Evolutionary conservation across 92 coral and sea anemone species (phyloP), one percentile per base, ranked within the genome.

Genomic region (Siderastrea siderea): DNA sequence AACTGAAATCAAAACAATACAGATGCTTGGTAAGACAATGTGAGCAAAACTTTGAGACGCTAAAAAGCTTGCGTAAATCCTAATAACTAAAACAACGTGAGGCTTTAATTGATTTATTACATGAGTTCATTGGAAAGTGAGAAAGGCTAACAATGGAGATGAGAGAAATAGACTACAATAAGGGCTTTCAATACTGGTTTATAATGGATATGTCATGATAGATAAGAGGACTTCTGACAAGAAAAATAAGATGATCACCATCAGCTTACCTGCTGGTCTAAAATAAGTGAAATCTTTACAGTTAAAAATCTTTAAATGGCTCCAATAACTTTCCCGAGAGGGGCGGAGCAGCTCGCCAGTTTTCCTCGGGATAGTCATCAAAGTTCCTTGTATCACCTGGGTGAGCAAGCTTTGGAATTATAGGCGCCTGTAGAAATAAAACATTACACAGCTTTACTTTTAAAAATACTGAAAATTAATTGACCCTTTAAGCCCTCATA

Each of bases 291-390:
- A 67, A 79, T 57, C 74, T 67, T 54, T 19, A 45, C n/a, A 61
- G 87, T 93, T 93, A 97, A 89, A 97, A 97, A 70, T 94, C 99
- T 90, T 97, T 96, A 78, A 97, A 97, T 13, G 99, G 98, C 81
- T 97, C 99, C 63, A 97, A 81, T 77, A 91, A 93, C 62, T 96
- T 97, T 57, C 92, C 95, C 61, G 82, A 67, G 7, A 97, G 95
- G 13, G 99, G 96, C 8, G 96, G 96, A 8, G 96, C 99, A 79
- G 92, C 68, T 89, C 90, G 94, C 99, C 99, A 97, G 90, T 97
- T 96, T 64, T 97, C 99, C 54, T 97, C 99, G 38, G 99, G 99
- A 50, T 97, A 97, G 51, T 97, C 99, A 79, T 97, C 99, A 84
- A 97, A 97, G 82, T 97, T 97, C 68, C 96, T 93, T 52, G 99